Base-by-base conservation (phyloP, 2,113 vertebrate genomes). In the Ptilorrhoa leucosticta region DNA sequence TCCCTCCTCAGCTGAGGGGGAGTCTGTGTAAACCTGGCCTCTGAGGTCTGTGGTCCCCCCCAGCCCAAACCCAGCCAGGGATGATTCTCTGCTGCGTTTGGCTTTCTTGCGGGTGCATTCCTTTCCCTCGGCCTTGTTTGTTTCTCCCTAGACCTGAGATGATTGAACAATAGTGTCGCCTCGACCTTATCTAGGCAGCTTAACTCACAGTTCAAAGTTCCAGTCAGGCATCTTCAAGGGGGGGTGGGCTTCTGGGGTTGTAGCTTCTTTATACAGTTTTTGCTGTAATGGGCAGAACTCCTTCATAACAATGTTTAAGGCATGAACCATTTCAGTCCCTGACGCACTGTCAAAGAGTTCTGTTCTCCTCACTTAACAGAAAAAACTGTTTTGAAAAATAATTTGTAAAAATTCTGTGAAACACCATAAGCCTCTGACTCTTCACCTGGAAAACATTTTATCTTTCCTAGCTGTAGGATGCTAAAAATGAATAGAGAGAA, bases 1-100 rank as follows among this genome's bases (percentile, higher is more conserved):
- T 19, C 12, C 15, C 24, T 3, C 9, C 24, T 70, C 1, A 0
- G 6, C 1, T 70, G 8, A 8, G 51, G 17, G 11, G 23, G 3
- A 28, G 9, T 35, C 54, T 70, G 15, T 42, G 65, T 2, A 40
- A 58, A 50, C 23, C 44, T 12, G 35, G 19, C 30, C 30, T 58
- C 23, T 40, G 14, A 10, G 42, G 28, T 23, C 78, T 48, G 64
- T 40, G 14, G 35, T 48, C 15, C 48, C 18, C 53, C 26, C 10
- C 10, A 40, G 1, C 7, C 23, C 44, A 82, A 58, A 50, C 0
- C 24, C 19, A 82, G 35, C 9, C 64, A 58, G 24, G 10, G 35
- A 13, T 24, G 44, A 18, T 50, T 50, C 17, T 82, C 7, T 48
- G 35, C 35, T 58, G 44, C 0, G 0, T 69, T 58, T 82, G 30